Conservation (phyloP, 2,113 vertebrate species). For the Podiceps cristatus region DNA sequence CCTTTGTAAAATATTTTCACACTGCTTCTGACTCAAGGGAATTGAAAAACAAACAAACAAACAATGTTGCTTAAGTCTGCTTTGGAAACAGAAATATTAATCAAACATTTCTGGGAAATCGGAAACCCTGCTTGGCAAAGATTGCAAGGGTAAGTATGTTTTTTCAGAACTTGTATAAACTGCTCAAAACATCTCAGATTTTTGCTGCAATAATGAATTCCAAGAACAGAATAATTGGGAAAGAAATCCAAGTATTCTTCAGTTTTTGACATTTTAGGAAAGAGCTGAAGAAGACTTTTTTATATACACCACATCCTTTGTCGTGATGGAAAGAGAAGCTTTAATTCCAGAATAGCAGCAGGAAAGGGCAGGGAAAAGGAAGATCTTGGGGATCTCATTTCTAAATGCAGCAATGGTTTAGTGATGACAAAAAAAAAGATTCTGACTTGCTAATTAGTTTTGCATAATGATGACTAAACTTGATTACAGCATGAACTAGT, state of each 20-base stretch:
- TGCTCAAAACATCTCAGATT: neutral
- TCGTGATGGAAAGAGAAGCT: conserved; percentile 38
- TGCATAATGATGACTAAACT: conserved; percentile 67
- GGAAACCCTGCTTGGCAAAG: neutral
- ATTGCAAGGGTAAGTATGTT: neutral
- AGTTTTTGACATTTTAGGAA: conserved; percentile 50
- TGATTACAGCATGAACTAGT: conserved; percentile 22
- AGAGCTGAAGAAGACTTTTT: neutral
- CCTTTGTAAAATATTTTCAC: neutral
- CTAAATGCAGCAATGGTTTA: conserved; percentile 43
- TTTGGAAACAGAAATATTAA: neutral
- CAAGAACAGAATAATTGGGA: conserved; percentile 29
- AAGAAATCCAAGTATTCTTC: neutral
- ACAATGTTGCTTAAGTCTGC: neutral
- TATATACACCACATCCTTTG: conserved; percentile 37
- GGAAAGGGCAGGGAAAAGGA: conserved; percentile 55
- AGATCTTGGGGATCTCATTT: conserved; percentile 41
- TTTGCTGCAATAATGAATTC: conserved; percentile 10
- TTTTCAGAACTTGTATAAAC: neutral
- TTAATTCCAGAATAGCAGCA: conserved; percentile 52
- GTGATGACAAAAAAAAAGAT: conserved; percentile 7
- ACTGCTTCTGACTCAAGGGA: neutral
- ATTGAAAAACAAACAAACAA: neutral
- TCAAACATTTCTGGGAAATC: neutral
- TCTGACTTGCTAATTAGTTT: conserved; percentile 65